Evolutionary conservation across 2,797 vertebrate species (phyloP), one percentile per base, ranked within the genome.

Genomic region (Huso huso): DNA sequence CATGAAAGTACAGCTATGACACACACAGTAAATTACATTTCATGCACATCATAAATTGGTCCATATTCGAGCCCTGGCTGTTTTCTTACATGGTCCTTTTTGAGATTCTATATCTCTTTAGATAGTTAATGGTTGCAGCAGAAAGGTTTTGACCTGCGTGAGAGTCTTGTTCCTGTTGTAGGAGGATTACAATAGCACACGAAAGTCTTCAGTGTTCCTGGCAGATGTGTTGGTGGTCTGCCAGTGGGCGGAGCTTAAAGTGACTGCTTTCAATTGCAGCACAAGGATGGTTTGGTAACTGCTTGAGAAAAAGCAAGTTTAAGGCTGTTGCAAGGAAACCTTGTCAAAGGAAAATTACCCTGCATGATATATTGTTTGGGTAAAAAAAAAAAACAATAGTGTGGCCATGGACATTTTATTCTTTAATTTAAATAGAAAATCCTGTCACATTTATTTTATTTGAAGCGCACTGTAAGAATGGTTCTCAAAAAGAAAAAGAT

Each of bases 221-320:
- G 89, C 89, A 91, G 91, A 91, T 92, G 90, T 88, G 84, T 75
- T 92, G 91, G 91, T 87, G 72, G 74, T 74, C 82, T 79, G 89
- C 91, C 89, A 91, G 81, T 69, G 88, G 89, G 88, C 81, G 88
- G 82, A 84, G 87, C 86, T 86, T 82, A 83, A 85, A 83, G 82
- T 88, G 87, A 86, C 87, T 87, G 81, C 83, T 89, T 81, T 82
- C 83, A 87, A 88, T 90, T 88, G 87, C 79, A 74, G 83, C 82
- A 81, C 87, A 86, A 84, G 87, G 80, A 87, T 81, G 79, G 82
- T 87, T 86, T 13, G 63, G 48, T 57, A 65, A 67, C 58, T 49
- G 48, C 13, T 48, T 67, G 37, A 65, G 69, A 65, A 69, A 55
- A 58, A 64, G 9, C 48, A 10, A 7, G 8, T 48, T 18, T 10